These are phyloP conservation scores for Mayetiola destructor DNA, from an alignment of 2,888 invertebrate species.

Conservation along the genomic window DNA sequence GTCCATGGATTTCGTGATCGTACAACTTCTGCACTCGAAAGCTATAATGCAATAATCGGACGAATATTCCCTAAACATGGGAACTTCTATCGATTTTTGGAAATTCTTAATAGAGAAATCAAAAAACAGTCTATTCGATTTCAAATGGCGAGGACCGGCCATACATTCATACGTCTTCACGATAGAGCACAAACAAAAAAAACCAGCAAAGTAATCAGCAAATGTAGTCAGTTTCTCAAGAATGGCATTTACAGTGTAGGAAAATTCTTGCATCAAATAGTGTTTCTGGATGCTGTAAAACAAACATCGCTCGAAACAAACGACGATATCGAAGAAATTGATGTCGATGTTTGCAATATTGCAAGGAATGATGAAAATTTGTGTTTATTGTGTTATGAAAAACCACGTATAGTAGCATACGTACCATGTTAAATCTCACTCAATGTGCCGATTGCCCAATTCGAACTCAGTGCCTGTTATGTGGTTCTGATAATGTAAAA, in stretches of 20 bases:
- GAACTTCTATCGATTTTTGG: neutral
- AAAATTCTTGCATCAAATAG: neutral
- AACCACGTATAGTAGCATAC: neutral
- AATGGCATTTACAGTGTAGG: neutral
- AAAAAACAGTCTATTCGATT: neutral
- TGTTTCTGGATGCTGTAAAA: neutral
- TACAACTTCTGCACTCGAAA: neutral
- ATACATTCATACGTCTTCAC: neutral
- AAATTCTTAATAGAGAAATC: neutral
- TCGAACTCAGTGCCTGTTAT: neutral
- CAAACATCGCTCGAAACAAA: neutral
- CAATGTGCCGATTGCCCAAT: neutral
- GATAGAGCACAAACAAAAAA: neutral
- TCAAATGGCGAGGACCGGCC: neutral
- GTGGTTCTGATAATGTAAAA: neutral
- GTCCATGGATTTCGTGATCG: neutral
- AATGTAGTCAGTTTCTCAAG: neutral
- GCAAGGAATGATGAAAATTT: neutral
- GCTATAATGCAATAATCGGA: neutral
- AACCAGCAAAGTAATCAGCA: neutral
- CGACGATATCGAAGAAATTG: neutral
- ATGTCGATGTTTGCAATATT: neutral
- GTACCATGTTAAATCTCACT: neutral
- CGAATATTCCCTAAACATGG: neutral
- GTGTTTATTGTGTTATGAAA: neutral